phyloP scores from a whole-genome alignment of 2,113 vertebrate species.

The Pedionomus torquatus region DNA sequence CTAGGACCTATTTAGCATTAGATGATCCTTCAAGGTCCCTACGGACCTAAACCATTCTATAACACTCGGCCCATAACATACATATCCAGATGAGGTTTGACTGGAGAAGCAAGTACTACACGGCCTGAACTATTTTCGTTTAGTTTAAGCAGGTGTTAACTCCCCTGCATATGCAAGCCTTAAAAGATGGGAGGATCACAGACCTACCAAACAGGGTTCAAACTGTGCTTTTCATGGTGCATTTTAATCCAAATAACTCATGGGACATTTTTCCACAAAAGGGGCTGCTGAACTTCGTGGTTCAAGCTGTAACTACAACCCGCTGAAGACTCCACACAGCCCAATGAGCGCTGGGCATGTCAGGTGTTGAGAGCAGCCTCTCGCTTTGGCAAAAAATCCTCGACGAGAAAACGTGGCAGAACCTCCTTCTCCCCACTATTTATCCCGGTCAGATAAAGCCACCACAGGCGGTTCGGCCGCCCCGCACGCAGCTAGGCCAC shows the following conservation, averaged over 20 bases:
- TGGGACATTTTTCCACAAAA: rapidly evolving
- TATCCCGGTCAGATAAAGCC: rapidly evolving
- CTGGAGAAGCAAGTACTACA: background rate
- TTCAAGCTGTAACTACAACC: background rate
- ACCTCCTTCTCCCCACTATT: rapidly evolving
- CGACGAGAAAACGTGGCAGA: rapidly evolving
- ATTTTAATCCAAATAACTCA: background rate
- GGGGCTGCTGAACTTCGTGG: rapidly evolving
- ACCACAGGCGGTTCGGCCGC: background rate
- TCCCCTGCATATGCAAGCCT: rapidly evolving
- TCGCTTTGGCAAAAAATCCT: rapidly evolving
- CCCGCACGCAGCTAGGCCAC: background rate
- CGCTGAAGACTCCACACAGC: rapidly evolving
- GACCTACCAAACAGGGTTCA: rapidly evolving
- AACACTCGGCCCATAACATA: rapidly evolving
- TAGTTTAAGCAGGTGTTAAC: rapidly evolving
- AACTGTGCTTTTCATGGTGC: rapidly evolving
- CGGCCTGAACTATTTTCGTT: rapidly evolving
- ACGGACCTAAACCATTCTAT: too few species aligned
- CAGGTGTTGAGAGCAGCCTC: rapidly evolving
- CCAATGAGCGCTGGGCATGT: rapidly evolving
- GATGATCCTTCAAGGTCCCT: too few species aligned
- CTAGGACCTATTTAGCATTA: background rate
- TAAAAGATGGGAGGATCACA: rapidly evolving
- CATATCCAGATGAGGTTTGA: background rate